These are phyloP conservation scores for Acleris literana DNA, from an alignment of 2,888 invertebrate species.

Conservation along the genomic window DNA sequence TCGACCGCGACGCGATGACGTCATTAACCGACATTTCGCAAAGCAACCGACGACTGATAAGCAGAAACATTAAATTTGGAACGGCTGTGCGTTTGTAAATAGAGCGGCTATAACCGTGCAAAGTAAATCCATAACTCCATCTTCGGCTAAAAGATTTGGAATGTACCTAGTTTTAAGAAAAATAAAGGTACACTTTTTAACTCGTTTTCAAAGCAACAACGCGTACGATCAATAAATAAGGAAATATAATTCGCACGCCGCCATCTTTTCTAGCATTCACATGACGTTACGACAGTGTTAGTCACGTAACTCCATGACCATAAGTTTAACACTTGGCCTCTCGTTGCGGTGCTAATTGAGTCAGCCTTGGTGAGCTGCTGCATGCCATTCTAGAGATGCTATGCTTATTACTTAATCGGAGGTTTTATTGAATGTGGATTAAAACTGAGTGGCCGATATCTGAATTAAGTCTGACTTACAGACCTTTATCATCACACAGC, in stretches of 20 bases:
- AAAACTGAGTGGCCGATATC: background rate
- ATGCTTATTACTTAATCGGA: conserved; percentile 26
- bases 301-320: conserved; percentile 55
- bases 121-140: background rate
- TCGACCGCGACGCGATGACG: conserved; percentile 56
- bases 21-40: conserved; percentile 48
- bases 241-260: conserved; percentile 17
- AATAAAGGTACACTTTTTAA: background rate
- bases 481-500: no score
- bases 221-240: background rate
- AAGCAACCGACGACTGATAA: conserved; percentile 35
- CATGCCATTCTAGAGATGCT: conserved; percentile 18
- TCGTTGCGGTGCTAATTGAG: conserved; percentile 56
- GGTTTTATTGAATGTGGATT: conserved; percentile 2
- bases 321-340: conserved; percentile 54
- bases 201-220: background rate
- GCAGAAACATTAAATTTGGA: conserved; percentile 31
- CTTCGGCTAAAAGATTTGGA: background rate
- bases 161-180: no score
- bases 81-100: conserved; percentile 24
- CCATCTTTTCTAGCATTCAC: conserved; percentile 33
- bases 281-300: conserved; percentile 40
- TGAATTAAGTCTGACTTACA: no score
- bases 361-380: conserved; percentile 52
- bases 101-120: conserved; percentile 11